These are phyloP conservation scores for Copidosoma floridanum DNA, from an alignment of 1,140 invertebrate species.

Conservation along the genomic window DNA sequence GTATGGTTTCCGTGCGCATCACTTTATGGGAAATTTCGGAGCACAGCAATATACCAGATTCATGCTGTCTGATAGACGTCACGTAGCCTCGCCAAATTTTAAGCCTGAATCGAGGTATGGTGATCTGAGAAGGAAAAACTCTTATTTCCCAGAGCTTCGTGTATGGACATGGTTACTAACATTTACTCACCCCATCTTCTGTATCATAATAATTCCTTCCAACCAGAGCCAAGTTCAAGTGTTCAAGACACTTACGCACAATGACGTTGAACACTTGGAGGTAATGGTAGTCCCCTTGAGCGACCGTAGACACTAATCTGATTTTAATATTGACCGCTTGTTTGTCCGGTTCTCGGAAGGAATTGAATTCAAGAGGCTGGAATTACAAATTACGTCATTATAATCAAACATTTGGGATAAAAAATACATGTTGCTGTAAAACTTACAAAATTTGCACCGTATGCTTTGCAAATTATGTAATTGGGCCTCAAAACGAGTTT, in stretches of 20 bases:
- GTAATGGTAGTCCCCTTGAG: constrained; percentile 47
- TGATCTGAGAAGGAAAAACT: no score
- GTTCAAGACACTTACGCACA: constrained; percentile 65
- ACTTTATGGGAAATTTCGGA: constrained; percentile 77
- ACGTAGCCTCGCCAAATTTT: constrained; percentile 77
- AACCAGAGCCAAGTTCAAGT: constrained; percentile 67
- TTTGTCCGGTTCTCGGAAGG: constrained; percentile 42
- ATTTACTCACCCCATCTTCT: constrained; percentile 59
- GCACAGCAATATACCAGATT: constrained; percentile 68
- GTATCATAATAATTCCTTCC: constrained; percentile 80
- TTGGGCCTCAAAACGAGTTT: no score
- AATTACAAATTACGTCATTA: constrained; percentile 27
- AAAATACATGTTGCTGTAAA: no score
- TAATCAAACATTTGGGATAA: no score
- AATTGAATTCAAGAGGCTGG: constrained; percentile 44
- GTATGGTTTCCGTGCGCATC: constrained; percentile 61
- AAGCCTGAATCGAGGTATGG: no score
- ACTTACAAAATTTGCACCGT: no score
- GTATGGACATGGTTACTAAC: background rate
- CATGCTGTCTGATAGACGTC: constrained; percentile 78
- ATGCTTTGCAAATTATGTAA: no score
- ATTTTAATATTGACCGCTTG: constrained; percentile 45
- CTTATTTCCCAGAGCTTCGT: no score
- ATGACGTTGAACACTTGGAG: constrained; percentile 71
- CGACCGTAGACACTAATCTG: constrained; percentile 43